Evolutionary conservation across 2,113 vertebrate genomes (phyloP).

Genomic region (Steatornis caripensis): DNA sequence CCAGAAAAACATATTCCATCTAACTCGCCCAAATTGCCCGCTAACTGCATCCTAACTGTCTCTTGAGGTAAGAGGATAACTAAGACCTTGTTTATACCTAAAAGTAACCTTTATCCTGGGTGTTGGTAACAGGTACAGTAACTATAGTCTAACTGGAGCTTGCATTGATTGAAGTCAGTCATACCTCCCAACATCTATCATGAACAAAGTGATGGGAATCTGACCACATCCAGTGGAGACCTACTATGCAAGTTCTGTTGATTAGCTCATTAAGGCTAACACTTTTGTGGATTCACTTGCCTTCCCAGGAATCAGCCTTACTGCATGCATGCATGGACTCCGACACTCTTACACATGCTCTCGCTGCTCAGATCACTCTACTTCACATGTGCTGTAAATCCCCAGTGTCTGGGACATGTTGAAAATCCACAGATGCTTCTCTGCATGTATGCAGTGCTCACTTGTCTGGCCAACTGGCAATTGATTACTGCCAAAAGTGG

Average conservation of each 20-base stretch:
- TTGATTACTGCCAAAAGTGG: neutral
- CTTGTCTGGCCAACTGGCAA: neutral
- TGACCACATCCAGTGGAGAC: neutral
- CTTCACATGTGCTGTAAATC: neutral
- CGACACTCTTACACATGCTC: neutral
- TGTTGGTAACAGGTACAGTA: neutral
- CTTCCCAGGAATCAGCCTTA: neutral
- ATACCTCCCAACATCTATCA: neutral
- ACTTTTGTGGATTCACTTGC: neutral
- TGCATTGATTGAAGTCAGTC: neutral
- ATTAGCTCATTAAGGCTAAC: neutral
- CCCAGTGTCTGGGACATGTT: neutral
- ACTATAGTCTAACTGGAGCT: neutral
- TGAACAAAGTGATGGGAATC: neutral
- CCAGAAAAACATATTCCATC: neutral
- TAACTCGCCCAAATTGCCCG: neutral
- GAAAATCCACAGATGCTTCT: constrained; percentile 8
- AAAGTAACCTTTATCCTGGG: neutral
- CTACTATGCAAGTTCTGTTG: neutral
- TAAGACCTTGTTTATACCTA: neutral
- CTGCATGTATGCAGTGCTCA: neutral
- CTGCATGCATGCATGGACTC: neutral
- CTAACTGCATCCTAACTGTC: neutral
- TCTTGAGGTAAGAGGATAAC: neutral
- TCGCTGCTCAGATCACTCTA: neutral